Percentiles rank a stretch among this genome's conserved stretches.
Evolutionary conservation across 35 echinoderm and acorn worm genomes (phyloP).

Genomic region (Diadema setosum): DNA sequence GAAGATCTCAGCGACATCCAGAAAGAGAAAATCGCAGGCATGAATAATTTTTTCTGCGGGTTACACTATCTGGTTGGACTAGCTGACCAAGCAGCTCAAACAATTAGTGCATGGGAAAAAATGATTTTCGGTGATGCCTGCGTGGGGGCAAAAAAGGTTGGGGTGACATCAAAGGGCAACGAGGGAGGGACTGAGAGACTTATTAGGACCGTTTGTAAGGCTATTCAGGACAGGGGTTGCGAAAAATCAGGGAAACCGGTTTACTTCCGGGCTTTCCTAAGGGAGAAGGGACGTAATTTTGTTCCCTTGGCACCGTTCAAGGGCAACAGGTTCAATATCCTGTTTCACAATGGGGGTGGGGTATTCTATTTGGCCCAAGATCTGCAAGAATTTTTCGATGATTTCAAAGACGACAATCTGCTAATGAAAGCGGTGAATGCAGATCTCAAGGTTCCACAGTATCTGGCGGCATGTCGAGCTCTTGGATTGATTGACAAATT

Average conservation of each 20-base stretch:
- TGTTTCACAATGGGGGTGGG: neutral
- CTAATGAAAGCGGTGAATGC: neutral
- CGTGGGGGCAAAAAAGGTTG: neutral
- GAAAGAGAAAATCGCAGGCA: neutral
- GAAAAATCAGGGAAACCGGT: neutral
- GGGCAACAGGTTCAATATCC: no score
- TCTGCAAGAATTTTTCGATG: neutral
- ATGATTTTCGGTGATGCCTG: no score
- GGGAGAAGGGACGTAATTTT: neutral
- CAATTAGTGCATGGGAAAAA: neutral
- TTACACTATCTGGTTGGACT: neutral
- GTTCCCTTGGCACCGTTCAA: neutral
- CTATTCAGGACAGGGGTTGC: neutral
- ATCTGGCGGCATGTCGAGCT: neutral
- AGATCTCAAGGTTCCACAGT: neutral
- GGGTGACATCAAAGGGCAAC: neutral
- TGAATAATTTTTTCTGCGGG: neutral
- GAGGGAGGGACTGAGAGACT: neutral
- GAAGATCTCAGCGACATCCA: neutral
- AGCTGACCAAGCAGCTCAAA: neutral
- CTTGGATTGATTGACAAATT: neutral
- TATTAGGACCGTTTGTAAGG: neutral
- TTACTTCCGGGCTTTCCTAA: neutral
- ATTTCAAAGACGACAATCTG: neutral
- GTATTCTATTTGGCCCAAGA: neutral